Percentiles rank a stretch among this genome's conserved stretches.
Evolutionary conservation across 1,140 invertebrate species (phyloP).

Genomic region (Homalodisca vitripennis): DNA sequence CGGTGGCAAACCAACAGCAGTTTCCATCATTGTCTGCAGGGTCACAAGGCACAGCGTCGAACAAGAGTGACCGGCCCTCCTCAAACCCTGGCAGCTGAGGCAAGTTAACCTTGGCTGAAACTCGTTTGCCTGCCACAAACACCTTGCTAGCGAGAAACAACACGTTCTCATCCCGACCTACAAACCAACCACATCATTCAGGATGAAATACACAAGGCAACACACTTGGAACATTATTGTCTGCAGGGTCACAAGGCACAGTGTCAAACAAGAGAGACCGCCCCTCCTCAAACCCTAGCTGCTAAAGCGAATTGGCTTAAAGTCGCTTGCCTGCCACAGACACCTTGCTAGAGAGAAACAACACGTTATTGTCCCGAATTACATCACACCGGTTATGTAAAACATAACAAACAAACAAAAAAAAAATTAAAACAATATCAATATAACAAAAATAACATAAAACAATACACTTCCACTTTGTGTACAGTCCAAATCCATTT

Average conservation of each 20-base stretch:
- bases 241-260: neutral
- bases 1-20: constrained; percentile 23
- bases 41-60: constrained; percentile 22
- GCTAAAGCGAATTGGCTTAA: neutral
- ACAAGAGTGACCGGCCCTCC: neutral
- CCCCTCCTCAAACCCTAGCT: neutral
- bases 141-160: constrained; percentile 17
- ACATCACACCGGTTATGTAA: too few species aligned
- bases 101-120: neutral
- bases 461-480: too few species aligned
- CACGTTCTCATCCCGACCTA: constrained; percentile 6
- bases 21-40: neutral
- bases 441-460: too few species aligned
- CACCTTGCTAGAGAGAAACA: neutral
- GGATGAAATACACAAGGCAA: neutral
- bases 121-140: constrained; percentile 13
- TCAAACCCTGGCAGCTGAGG: neutral
- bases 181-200: too few species aligned
- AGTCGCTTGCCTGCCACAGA: neutral
- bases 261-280: neutral
- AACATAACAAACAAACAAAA: too few species aligned
- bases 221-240: neutral
- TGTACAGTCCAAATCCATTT: too few species aligned
- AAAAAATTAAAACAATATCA: too few species aligned
- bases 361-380: too few species aligned